Evolutionary conservation across 1,140 invertebrate genomes (phyloP).

Genomic region (Drosophila ironensis): DNA sequence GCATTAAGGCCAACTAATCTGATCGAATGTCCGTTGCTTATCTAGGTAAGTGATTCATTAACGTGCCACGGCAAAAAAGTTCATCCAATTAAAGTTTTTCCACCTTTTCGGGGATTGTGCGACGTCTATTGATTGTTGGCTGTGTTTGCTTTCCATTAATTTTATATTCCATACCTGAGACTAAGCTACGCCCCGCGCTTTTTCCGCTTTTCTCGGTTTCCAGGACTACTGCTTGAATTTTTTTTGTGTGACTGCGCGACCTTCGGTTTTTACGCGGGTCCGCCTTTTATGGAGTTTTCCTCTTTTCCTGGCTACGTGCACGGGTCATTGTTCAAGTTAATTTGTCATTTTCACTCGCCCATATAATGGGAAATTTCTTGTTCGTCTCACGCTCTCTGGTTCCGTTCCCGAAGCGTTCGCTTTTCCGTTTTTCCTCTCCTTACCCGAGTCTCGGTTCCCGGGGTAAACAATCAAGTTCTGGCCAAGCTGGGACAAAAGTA

Average conservation of each 20-base stretch:
- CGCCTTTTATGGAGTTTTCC: slow-evolving; percentile 1
- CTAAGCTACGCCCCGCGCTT: neutral
- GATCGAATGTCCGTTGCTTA: slow-evolving; percentile 25
- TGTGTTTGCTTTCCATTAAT: slow-evolving; percentile 35
- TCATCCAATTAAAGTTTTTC: slow-evolving; percentile 42
- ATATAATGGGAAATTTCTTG: slow-evolving; percentile 67
- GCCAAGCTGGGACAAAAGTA: slow-evolving; percentile 33
- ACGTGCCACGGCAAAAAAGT: slow-evolving; percentile 2
- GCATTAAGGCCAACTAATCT: slow-evolving; percentile 37
- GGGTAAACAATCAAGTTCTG: slow-evolving; percentile 51
- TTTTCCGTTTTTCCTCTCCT: slow-evolving; percentile 17
- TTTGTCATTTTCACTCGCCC: slow-evolving; percentile 74
- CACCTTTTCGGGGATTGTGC: slow-evolving; percentile 5
- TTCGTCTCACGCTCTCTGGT: neutral
- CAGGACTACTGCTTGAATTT: neutral
- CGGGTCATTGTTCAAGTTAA: slow-evolving; percentile 65
- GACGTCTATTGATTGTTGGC: slow-evolving; percentile 23
- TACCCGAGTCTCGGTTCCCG: neutral
- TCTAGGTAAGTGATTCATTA: slow-evolving; percentile 40
- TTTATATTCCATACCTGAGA: slow-evolving; percentile 38
- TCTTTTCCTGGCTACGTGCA: slow-evolving; percentile 18
- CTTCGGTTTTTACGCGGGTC: neutral
- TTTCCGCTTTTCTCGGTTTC: neutral
- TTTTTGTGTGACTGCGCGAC: no score
- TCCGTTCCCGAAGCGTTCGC: neutral